Evolutionary conservation across 2,888 invertebrate genomes (phyloP), one percentile per base, ranked within the genome.

Genomic region (Limnephilus rhombicus): DNA sequence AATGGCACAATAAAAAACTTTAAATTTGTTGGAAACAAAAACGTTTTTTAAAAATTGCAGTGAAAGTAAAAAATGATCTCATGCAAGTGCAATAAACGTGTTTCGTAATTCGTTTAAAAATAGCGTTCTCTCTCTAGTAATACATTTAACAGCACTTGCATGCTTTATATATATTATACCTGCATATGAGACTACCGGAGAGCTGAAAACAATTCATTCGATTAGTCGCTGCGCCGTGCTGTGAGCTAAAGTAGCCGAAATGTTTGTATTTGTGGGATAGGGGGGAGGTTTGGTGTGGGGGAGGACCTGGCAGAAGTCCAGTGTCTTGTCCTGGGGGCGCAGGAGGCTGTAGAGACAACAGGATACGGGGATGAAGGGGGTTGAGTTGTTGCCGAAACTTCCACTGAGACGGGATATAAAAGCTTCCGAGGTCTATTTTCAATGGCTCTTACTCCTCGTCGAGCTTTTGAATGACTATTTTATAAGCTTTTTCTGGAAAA

Each of bases 301-400:
- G 7, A 7, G 12, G 13, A 41, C 45, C 45, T 86, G 86, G 86
- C 86, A 86, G 45, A 45, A 29, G 86, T 86, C 86, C 86, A 86
- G 86, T 86, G 86, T 86, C 86, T 86, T 86, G 86, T 86, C n/a
- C 45, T 37, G 86, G 45, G 86, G 86, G 86, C 29, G 45, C 9
- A 86, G 45, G 86, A 86, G 37, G 86, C 86, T 86, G n/a, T 41
- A 86, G 86, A 49, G n/a, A 86, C 86, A 86, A 86, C 86, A 86
- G 86, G 86, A 85, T 85, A 85, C 85, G 24, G 83, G 24, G 83
- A 86, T 45, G 86, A 86, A 45, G 49, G 86, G 45, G n/a, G 45
- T 45, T 37, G 86, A 86, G 86, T 68, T 68, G 68, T 86, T 45
- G 45, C 86, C 29, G 86, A 86, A 86, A 45, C 86, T 86, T 41